phyloP scores from a whole-genome alignment of 2,888 invertebrate genomes.

The Imbricaverruca yamaguchii region DNA sequence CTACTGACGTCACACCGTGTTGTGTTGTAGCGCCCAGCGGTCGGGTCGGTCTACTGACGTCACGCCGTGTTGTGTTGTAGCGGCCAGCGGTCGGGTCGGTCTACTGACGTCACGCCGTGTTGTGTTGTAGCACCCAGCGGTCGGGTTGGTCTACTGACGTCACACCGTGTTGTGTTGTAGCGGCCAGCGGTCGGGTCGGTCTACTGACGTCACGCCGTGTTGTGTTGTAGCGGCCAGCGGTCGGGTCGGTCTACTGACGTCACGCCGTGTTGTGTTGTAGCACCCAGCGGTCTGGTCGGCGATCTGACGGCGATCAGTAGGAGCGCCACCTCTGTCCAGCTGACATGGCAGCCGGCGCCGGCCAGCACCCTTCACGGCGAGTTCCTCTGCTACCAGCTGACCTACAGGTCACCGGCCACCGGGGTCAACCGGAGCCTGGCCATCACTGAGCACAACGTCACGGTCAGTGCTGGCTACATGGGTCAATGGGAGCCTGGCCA shows the following conservation, averaged over 20 bases:
- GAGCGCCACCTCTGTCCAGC: conserved; percentile 59
- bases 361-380: conserved; percentile 60
- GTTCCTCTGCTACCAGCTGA: conserved; percentile 65
- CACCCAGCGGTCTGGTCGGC: conserved; percentile 65
- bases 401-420: conserved; percentile 55
- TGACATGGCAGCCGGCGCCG: conserved; percentile 63
- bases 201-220: too few relatives aligned
- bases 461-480: conserved; percentile 5
- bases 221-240: conserved; percentile 65
- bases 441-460: conserved; percentile 23
- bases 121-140: too few relatives aligned
- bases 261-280: conserved; percentile 48
- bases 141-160: too few relatives aligned
- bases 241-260: conserved; percentile 50
- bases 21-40: too few relatives aligned
- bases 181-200: too few relatives aligned
- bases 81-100: too few relatives aligned
- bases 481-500: too few relatives aligned
- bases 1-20: too few relatives aligned
- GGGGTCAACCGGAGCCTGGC: neutral
- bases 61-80: too few relatives aligned
- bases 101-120: too few relatives aligned
- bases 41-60: too few relatives aligned
- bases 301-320: conserved; percentile 62
- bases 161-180: too few relatives aligned